Base-by-base conservation (phyloP, 2,113 vertebrate genomes). In the Amblyopsis rosae region DNA sequence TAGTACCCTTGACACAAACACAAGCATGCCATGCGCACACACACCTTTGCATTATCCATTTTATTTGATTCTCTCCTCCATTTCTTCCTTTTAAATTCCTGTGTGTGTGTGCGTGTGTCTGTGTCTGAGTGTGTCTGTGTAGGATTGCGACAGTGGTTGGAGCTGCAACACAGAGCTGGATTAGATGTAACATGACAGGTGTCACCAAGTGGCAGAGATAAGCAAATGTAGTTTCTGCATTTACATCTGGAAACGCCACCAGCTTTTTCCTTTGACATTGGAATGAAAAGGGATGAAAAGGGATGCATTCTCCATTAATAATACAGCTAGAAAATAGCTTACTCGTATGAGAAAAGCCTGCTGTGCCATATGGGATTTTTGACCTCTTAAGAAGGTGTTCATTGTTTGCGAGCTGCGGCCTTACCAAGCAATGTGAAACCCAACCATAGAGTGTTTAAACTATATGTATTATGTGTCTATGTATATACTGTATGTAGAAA, bases 171-270 rank as follows among this genome's bases (percentile, higher is more conserved):
- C 47, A 12, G 46, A 49, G 41, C 67, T 65, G 78, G 76, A 86
- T 57, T 62, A 75, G 71, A 86, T 85, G 73, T 65, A 72, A 88
- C 80, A 80, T 82, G 86, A 82, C 87, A 88, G 87, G 65, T 82
- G 82, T 66, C 75, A 72, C 45, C 17, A 63, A 64, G 61, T 60
- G 64, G 70, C 69, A 76, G 64, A 65, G 62, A 68, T 26, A 26
- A 59, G 76, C 67, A 67, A 66, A 78, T 77, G 76, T 71, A 62
- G 6, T 75, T 76, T 78, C 45, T 48, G 75, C 72, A 72, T 77
- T 78, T 62, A 82, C 80, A 79, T 82, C 65, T 45, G 56, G 55
- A 78, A 69, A 55, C 74, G 81, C 76, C 75, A 83, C 12, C 56
- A 62, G 76, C 68, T 77, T 66, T 58, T 76, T 75, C 69, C 59